Evolutionary conservation across 2,888 invertebrate species (phyloP).

Genomic region (Bugula neritina): DNA sequence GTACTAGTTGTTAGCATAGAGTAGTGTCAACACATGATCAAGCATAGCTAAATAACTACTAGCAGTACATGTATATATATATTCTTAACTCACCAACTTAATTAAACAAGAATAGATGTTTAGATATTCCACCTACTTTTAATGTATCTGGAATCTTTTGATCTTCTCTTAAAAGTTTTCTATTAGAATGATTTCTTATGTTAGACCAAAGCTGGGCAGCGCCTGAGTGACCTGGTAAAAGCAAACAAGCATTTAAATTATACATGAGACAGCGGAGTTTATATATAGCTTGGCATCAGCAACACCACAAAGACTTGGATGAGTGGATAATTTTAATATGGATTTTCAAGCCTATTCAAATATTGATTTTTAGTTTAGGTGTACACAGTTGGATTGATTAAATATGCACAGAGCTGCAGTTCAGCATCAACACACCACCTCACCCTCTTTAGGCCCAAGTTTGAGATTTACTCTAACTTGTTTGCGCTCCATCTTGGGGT

Average conservation of each 20-base stretch:
- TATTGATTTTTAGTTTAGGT: slow-evolving; percentile 20
- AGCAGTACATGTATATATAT: too few species aligned
- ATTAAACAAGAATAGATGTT: too few species aligned
- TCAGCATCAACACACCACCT: background rate
- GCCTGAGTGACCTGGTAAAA: background rate
- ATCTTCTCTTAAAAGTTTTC: slow-evolving; percentile 38
- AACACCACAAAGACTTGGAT: too few species aligned
- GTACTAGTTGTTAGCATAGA: too few species aligned
- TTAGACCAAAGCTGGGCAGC: slow-evolving; percentile 39
- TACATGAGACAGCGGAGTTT: slow-evolving; percentile 15
- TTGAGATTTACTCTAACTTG: background rate
- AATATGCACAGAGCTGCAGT: background rate
- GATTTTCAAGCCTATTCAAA: background rate
- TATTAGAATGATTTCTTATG: slow-evolving; percentile 39
- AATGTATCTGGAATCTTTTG: slow-evolving; percentile 38
- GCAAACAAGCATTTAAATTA: background rate
- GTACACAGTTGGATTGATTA: background rate
- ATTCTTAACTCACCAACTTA: too few species aligned
- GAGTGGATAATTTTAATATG: background rate
- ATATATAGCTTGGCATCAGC: too few species aligned
- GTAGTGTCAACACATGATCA: too few species aligned
- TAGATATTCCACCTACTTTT: too few species aligned
- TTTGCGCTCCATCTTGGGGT: slow-evolving; percentile 40
- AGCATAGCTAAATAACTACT: too few species aligned
- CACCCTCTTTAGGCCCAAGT: background rate